These are phyloP conservation scores for Tor tambroides DNA, from an alignment of 2,113 vertebrate genomes.

Conservation along the genomic window DNA sequence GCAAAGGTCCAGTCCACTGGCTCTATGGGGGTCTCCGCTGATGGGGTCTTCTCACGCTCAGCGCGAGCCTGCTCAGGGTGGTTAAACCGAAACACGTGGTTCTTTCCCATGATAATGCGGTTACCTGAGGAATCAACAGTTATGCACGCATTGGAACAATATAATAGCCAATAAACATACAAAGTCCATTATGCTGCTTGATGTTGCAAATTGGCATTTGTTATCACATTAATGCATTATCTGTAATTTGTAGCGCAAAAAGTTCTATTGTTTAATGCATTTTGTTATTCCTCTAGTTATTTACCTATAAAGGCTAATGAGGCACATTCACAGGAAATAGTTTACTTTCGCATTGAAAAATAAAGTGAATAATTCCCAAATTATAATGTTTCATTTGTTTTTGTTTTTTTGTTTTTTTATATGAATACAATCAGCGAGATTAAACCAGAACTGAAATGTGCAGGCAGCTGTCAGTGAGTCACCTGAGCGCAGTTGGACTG, in stretches of 20 bases:
- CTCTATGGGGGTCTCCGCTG: constrained; percentile 95
- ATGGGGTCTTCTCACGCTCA: constrained; percentile 94
- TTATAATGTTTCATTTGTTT: too few relatives aligned
- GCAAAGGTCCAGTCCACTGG: constrained; percentile 99
- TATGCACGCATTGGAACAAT: constrained; percentile 32
- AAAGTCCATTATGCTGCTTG: neutral
- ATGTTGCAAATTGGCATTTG: neutral
- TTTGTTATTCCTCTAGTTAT: neutral
- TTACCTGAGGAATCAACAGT: constrained; percentile 80
- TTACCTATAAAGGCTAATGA: neutral
- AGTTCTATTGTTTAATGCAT: neutral
- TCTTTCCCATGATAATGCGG: constrained; percentile 99
- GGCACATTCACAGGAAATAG: neutral
- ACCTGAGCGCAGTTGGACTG: constrained; percentile 96
- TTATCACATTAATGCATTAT: neutral
- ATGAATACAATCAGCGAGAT: too few relatives aligned
- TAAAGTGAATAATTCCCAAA: too few relatives aligned
- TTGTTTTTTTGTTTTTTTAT: too few relatives aligned
- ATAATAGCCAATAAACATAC: neutral
- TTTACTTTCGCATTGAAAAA: neutral
- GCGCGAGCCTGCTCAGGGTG: constrained; percentile 97
- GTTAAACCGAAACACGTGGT: constrained; percentile 98
- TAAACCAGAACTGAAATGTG: neutral
- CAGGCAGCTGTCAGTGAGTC: neutral
- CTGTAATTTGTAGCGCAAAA: neutral